phyloP scores from a whole-genome alignment of 2,888 invertebrate genomes.

The Coenonympha glycerion region DNA sequence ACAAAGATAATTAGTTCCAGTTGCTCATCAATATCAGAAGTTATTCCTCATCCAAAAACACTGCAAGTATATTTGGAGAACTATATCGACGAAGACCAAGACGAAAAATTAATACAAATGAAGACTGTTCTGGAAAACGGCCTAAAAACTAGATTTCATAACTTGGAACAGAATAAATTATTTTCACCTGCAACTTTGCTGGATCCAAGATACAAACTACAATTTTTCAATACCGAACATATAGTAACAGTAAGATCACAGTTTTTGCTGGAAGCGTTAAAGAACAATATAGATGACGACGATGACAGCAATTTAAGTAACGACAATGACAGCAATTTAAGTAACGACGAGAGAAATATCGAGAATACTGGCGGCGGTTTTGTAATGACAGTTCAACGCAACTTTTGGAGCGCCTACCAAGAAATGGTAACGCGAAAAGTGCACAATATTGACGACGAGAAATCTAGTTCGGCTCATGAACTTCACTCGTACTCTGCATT shows the following conservation, averaged over 20 bases:
- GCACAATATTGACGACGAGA: no score
- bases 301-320: background rate
- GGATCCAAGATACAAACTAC: constrained; percentile 6
- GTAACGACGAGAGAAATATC: background rate
- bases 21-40: constrained; percentile 5
- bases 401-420: no score
- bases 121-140: background rate
- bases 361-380: background rate
- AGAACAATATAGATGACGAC: background rate
- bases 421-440: no score
- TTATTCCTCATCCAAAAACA: constrained; percentile 8
- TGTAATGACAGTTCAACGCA: no score
- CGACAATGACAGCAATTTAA: background rate
- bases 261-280: background rate
- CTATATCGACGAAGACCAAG: no score
- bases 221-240: constrained; percentile 3
- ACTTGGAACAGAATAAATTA: constrained; percentile 3
- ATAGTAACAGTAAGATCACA: background rate
- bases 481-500: background rate
- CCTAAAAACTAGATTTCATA: background rate
- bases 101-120: background rate
- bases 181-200: constrained; percentile 6
- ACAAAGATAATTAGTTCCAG: constrained; percentile 3
- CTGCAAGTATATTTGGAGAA: background rate
- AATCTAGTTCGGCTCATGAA: no score